Evolutionary conservation across 1,140 invertebrate genomes (phyloP), one percentile per base, ranked within the genome.

Genomic region (Goniozus legneri): DNA sequence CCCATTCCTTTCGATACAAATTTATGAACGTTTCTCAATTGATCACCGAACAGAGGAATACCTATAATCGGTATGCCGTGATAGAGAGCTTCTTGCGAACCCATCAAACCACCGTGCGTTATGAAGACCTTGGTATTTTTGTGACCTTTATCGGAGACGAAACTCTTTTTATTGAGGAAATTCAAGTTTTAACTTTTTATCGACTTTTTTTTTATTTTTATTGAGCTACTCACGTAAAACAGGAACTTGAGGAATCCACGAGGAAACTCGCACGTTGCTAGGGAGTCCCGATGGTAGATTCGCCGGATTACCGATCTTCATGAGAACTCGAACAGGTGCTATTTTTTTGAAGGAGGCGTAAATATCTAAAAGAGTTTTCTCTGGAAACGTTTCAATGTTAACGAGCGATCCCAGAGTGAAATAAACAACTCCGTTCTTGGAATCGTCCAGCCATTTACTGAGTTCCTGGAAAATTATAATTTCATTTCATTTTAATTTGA

Each of bases 381-480:
- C 54, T 0, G 83, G 79, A 56, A 89, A 71, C 0, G 77, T 76
- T 19, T 81, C 78, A 44, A 80, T 79, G 46, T 79, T 80, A 18
- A 86, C 65, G 60, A 82, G 77, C 2, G 85, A 84, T 20, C 87
- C 87, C 55, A 88, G 78, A 54, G 82, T 83, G 50, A 89, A 84
- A 50, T 84, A 84, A 22, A 89, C 79, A 1, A 87, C 80, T 1
- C 86, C 86, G 52, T 84, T 65, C 46, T 80, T 72, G 14, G 84
- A 80, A 47, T 80, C 81, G 44, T 86, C 82, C 27, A 87, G 61
- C 64, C 84, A 82, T 30, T 80, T 78, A 53, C 83, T 77, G 8
- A 87, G 52, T 30, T 83, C n/a, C n/a, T n/a, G n/a, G n/a, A n/a
- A n/a, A n/a, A n/a, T n/a, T n/a, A n/a, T n/a, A n/a, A n/a, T n/a